A percentile compares a stretch with the other conserved stretches of the same genome.
These are phyloP conservation scores for Drosophila borborema DNA, from an alignment of 2,888 invertebrate genomes.

Conservation along the genomic window DNA sequence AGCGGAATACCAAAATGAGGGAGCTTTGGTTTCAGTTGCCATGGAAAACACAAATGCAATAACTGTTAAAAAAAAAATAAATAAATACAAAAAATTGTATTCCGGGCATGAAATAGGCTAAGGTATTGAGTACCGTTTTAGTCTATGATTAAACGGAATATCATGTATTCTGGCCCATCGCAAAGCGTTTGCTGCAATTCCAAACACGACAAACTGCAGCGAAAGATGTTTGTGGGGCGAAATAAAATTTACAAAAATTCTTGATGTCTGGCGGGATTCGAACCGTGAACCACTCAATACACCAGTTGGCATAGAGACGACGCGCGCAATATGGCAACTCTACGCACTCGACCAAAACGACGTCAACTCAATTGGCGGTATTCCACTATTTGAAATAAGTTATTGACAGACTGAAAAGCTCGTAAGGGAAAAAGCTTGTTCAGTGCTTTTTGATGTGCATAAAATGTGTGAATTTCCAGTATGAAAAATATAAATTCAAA, in stretches of 20 bases:
- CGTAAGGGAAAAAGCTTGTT: constrained; percentile 13
- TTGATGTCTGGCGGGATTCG: background rate
- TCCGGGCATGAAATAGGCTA: constrained; percentile 83
- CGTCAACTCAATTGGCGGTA: fast-evolving
- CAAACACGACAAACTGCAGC: constrained; percentile 64
- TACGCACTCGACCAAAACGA: constrained; percentile 47
- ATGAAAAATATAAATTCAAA: background rate
- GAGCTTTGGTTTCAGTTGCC: constrained; percentile 30
- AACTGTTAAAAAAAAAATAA: background rate
- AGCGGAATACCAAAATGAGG: constrained; percentile 7
- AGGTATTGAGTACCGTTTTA: constrained; percentile 67
- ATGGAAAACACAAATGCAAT: constrained; percentile 14
- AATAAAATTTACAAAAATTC: constrained; percentile 15
- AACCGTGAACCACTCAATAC: constrained; percentile 32
- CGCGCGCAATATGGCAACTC: background rate
- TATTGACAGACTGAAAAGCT: constrained; percentile 35
- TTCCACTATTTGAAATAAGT: constrained; percentile 25
- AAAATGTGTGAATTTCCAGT: too few species aligned
- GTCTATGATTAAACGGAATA: constrained; percentile 83
- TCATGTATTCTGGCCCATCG: constrained; percentile 74
- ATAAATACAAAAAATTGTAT: constrained; percentile 57
- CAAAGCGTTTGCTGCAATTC: constrained; percentile 56
- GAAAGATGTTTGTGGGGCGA: constrained; percentile 43
- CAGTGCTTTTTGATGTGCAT: constrained; percentile 1
- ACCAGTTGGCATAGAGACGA: too few species aligned